Base-by-base conservation (phyloP, 2,888 invertebrate genomes). In the Cephus pulcher region DNA sequence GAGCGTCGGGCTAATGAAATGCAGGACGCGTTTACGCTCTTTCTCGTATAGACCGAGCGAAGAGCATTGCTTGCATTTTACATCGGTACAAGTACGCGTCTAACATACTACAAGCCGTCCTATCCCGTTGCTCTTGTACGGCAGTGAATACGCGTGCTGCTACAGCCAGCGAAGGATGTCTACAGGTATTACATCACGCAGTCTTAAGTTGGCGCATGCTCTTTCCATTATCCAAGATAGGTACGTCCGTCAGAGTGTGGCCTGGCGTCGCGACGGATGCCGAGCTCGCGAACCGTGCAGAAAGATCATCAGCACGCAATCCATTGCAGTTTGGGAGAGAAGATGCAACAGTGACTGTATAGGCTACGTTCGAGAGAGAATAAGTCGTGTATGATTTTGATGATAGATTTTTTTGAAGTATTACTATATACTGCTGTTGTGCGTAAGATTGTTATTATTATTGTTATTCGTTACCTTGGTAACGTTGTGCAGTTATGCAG, bases 31-130 rank as follows among this genome's bases (percentile, higher is more conserved):
- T 85, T 82, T 76, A 75, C 77, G 76, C 78, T 78, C 80, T 73
- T 79, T 80, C 79, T 74, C 75, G 77, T 75, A 76, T 82, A 80
- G 74, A 76, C 80, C 73, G 81, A 80, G 78, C 79, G 80, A 83
- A 79, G 76, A 78, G 79, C 81, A 83, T 84, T 86, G 83, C 84
- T 85, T 82, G 80, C 77, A 81, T 82, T 85, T 80, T 86, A 80
- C 80, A 80, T 82, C 35, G 77, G 79, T 76, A 74, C 75, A 76
- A 71, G 79, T 77, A 73, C 77, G 78, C 79, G 76, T 73, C 74
- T 73, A 75, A 77, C 79, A 78, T 78, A 80, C 79, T 76, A 56
- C 56, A 15, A 9, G 56, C 56, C 23, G 56, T 23, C 0, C 56
- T 56, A 56, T 56, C 56, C 56, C 56, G 56, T 56, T 56, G 56